A percentile compares a stretch with the other conserved stretches of the same genome.
Evolutionary conservation across 2,797 vertebrate genomes (phyloP).

Genomic region (Distichodus sexfasciatus): DNA sequence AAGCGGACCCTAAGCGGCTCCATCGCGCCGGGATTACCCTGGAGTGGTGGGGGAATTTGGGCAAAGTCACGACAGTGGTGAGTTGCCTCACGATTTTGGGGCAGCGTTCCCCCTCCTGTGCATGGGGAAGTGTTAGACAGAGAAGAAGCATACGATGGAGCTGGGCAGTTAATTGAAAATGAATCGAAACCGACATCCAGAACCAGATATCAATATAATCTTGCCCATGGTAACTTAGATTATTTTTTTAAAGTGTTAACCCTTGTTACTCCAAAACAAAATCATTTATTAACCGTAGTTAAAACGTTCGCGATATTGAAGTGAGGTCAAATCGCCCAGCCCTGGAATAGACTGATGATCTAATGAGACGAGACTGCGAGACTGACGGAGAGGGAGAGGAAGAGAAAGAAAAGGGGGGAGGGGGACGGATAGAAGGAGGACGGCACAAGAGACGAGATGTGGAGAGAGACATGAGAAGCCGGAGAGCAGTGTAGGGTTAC

Average conservation of each 20-base stretch:
- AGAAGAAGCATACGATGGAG: neutral
- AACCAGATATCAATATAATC: too few species aligned
- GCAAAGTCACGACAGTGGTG: constrained; percentile 29
- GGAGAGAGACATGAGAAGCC: neutral
- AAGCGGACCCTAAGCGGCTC: constrained; percentile 8
- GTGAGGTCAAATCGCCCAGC: too few species aligned
- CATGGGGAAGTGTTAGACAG: neutral
- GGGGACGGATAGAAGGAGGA: neutral
- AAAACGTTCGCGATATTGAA: too few species aligned
- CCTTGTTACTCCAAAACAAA: too few species aligned
- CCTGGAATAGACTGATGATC: neutral
- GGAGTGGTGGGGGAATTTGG: constrained; percentile 34
- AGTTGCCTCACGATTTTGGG: neutral
- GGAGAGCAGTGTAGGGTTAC: neutral
- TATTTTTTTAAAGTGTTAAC: too few species aligned
- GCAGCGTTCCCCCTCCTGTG: neutral
- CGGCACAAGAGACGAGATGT: neutral
- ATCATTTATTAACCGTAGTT: too few species aligned
- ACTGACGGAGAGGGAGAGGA: neutral
- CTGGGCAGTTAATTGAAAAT: too few species aligned
- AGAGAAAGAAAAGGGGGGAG: neutral
- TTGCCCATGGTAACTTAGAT: too few species aligned
- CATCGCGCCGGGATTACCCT: constrained; percentile 42
- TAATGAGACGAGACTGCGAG: neutral
- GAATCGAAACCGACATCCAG: too few species aligned